phyloP scores from a whole-genome alignment of 2,113 vertebrate genomes.

The Lophotis ruficrista region DNA sequence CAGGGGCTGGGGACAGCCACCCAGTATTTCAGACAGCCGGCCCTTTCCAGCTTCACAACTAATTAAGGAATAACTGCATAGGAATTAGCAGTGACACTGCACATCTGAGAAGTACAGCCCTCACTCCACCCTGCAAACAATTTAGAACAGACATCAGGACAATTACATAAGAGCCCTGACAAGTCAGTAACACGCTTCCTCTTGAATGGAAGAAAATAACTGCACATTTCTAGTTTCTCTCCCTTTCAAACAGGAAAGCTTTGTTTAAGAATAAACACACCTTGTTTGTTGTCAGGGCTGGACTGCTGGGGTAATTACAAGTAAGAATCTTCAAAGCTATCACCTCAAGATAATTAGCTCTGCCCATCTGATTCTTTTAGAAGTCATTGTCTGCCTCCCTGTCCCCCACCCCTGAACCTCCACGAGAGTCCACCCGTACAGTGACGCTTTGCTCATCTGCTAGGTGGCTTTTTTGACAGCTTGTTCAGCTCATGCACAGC shows the following conservation, averaged over 20 bases:
- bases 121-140: background rate
- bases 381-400: background rate
- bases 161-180: background rate
- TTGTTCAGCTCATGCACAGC: background rate
- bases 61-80: rapidly evolving
- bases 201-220: background rate
- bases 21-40: rapidly evolving
- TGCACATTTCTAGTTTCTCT: background rate
- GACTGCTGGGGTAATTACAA: background rate
- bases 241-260: background rate
- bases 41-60: background rate
- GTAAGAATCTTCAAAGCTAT: background rate
- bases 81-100: background rate
- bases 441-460: background rate
- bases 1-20: background rate
- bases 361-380: background rate
- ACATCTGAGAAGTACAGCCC: background rate
- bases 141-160: background rate
- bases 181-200: background rate
- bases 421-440: background rate
- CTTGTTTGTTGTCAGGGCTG: background rate
- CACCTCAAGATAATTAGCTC: background rate
- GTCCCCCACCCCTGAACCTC: background rate
- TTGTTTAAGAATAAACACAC: background rate
- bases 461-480: background rate